phyloP scores from a whole-genome alignment of 2,888 invertebrate species.

The Nematopogon swammerdamellus region DNA sequence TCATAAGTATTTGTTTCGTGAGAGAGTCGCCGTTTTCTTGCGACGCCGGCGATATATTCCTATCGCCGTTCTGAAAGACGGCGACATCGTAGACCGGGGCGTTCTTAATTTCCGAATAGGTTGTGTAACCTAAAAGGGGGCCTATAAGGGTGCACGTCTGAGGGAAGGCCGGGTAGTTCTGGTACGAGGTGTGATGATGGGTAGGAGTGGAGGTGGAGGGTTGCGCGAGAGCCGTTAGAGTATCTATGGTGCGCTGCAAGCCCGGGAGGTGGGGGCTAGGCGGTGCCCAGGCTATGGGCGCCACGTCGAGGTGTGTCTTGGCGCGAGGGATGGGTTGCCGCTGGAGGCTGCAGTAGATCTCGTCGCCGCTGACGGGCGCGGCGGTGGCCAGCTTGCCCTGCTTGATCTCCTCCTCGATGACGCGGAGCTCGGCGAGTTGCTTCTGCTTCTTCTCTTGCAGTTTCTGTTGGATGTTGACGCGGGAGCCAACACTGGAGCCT shows the following conservation, averaged over 20 bases:
- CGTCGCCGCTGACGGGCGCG: constrained; percentile 50
- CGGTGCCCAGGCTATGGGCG: constrained; percentile 45
- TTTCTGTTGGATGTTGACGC: constrained; percentile 83
- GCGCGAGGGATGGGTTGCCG: constrained; percentile 67
- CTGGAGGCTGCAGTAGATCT: constrained; percentile 50
- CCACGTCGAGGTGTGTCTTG: constrained; percentile 60
- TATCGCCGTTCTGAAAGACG: constrained; percentile 12
- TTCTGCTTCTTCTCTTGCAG: constrained; percentile 86
- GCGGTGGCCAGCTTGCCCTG: constrained; percentile 71
- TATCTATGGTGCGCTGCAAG: constrained; percentile 29
- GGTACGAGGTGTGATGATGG: constrained; percentile 32
- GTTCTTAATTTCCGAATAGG: constrained; percentile 41
- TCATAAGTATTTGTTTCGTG: too few relatives aligned
- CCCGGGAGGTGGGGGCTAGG: constrained; percentile 20
- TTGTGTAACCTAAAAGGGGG: constrained; percentile 19
- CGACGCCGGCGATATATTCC: constrained; percentile 6
- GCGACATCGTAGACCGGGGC: constrained; percentile 17
- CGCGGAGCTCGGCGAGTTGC: constrained; percentile 77
- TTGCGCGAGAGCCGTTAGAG: constrained; percentile 14
- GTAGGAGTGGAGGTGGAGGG: background rate
- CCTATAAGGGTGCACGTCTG: constrained; percentile 30
- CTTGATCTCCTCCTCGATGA: constrained; percentile 83
- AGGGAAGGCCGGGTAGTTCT: constrained; percentile 40
- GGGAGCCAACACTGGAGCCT: constrained; percentile 68
- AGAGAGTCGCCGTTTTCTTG: too few relatives aligned